Evolutionary conservation across 2,797 vertebrate species (phyloP).

Genomic region (Monodelphis domestica): DNA sequence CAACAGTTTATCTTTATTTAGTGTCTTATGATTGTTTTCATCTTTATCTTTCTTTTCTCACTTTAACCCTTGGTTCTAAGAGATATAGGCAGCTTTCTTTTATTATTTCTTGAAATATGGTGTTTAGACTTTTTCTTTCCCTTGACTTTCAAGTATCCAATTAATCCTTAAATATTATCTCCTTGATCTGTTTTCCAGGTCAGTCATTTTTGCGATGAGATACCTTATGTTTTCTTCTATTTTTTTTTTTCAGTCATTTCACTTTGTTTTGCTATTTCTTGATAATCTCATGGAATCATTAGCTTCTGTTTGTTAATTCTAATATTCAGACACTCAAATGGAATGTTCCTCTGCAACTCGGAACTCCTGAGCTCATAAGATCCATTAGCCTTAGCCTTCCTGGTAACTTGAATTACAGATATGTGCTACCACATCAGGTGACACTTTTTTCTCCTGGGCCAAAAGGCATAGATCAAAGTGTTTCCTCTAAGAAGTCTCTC

Average conservation of each 20-base stretch:
- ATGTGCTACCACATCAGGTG: neutral
- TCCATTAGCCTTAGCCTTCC: neutral
- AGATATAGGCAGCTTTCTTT: neutral
- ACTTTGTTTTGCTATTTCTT: neutral
- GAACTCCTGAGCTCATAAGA: neutral
- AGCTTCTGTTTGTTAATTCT: neutral
- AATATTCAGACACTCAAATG: neutral
- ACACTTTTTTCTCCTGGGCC: neutral
- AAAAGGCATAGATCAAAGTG: neutral
- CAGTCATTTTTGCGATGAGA: neutral
- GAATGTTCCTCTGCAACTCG: neutral
- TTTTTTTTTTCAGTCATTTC: neutral
- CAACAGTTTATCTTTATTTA: neutral
- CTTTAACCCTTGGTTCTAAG: neutral
- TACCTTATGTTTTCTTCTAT: neutral
- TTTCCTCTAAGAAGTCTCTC: neutral
- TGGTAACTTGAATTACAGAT: neutral
- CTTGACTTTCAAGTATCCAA: neutral
- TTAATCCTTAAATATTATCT: neutral
- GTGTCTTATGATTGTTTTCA: neutral
- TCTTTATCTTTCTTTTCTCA: neutral
- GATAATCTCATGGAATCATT: neutral
- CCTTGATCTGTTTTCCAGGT: neutral
- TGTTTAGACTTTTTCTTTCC: neutral
- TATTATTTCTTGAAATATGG: neutral